Evolutionary conservation across 2,113 vertebrate genomes (phyloP), one percentile per base, ranked within the genome.

Genomic region (Lethenteron camtschaticum): DNA sequence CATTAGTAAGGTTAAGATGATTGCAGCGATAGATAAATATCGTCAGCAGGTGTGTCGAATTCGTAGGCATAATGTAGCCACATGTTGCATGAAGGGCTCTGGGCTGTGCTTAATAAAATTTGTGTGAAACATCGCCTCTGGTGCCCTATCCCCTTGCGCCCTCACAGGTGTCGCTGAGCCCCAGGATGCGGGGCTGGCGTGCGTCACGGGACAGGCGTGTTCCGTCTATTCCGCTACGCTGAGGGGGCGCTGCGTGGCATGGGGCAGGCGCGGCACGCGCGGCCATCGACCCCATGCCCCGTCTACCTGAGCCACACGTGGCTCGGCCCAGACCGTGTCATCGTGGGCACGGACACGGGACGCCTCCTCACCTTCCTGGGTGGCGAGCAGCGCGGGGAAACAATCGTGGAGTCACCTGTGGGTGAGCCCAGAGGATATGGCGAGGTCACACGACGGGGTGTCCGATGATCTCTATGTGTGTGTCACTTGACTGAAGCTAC

Each of bases 271-370:
- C 41, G 41, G 41, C 41, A 41, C 81, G 79, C 72, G 73, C 83
- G 16, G 90, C 83, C 71, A 77, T 86, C 74, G 85, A 88, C 59
- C 75, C 4, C 77, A 83, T 11, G 86, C 87, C 76, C 41, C 41
- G 41, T 41, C 41, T 82, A 85, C 74, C 78, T 91, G 73, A 86
- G 85, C 69, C 94, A 97, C 20, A 71, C 82, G 57, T 97, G 94
- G 94, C 73, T 87, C 71, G 79, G 85, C 0, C 74, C 81, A 8
- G 81, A 87, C 16, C 78, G 77, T 69, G 77, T 94, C 70, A 70
- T 97, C 0, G 84, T 83, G 2, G 89, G 90, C 58, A 95, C 88
- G 1, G 85, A 88, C 73, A 77, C 72, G 0, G 94, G 90, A 69
- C 84, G 75, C 58, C 82, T 96, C 71, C 75, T 78, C 72, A 79